Evolutionary conservation across 2,113 vertebrate species (phyloP).

Genomic region (Poecilia latipinna): DNA sequence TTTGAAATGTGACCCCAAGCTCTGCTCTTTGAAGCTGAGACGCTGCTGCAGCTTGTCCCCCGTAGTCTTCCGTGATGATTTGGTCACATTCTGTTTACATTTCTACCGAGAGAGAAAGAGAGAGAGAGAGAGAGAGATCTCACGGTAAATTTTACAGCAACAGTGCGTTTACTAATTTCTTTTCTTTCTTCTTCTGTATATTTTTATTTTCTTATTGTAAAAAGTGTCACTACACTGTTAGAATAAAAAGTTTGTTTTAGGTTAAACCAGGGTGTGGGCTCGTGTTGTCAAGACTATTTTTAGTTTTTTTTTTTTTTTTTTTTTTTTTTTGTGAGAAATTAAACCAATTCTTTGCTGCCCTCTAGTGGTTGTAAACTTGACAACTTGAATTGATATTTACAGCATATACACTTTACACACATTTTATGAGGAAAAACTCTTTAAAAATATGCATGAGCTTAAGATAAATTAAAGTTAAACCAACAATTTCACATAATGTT

Average conservation of each 20-base stretch:
- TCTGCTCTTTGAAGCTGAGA: slow-evolving; percentile 21
- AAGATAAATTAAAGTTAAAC: too few relatives aligned
- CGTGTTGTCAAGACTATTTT: background rate
- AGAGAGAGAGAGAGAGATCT: background rate
- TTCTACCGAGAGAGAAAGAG: slow-evolving; percentile 51
- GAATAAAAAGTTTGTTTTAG: slow-evolving; percentile 67
- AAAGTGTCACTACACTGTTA: slow-evolving; percentile 56
- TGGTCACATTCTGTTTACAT: slow-evolving; percentile 53
- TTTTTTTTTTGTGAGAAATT: background rate
- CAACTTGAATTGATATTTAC: background rate
- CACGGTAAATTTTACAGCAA: slow-evolving; percentile 33
- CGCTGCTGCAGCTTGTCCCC: slow-evolving; percentile 23
- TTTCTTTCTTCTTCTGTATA: slow-evolving; percentile 75
- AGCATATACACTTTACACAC: background rate
- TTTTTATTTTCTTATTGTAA: slow-evolving; percentile 70
- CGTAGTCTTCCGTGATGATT: slow-evolving; percentile 30
- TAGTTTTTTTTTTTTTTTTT: background rate
- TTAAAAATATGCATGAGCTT: background rate
- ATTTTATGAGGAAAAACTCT: background rate
- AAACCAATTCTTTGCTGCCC: slow-evolving; percentile 16
- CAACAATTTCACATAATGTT: too few relatives aligned
- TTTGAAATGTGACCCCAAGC: slow-evolving; percentile 37
- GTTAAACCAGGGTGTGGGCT: slow-evolving; percentile 13
- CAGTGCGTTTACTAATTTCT: slow-evolving; percentile 1
- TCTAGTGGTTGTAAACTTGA: slow-evolving; percentile 29